A percentile compares a stretch with the other conserved stretches of the same genome.
Conservation (phyloP, 2,797 vertebrate species). For the Phyllotis vaccarum region DNA sequence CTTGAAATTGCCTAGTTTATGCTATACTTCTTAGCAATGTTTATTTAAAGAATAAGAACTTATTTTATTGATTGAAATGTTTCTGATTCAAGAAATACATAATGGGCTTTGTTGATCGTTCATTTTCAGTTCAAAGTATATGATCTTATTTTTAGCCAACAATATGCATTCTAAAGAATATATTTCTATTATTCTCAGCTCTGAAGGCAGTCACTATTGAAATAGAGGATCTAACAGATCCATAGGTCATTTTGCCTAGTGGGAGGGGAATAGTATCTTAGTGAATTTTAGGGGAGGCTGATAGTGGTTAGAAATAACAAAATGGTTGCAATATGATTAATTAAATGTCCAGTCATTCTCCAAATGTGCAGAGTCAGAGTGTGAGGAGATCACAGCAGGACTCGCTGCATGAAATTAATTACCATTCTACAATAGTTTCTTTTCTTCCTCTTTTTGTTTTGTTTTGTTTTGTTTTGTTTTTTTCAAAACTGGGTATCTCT, state of each 20-base stretch:
- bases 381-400: conserved; percentile 26
- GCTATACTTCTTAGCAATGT: conserved; percentile 27
- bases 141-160: conserved; percentile 20
- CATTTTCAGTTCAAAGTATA: conserved; percentile 21
- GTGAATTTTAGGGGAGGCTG: conserved; percentile 51
- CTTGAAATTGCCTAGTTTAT: conserved; percentile 29
- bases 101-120: neutral
- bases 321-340: conserved; percentile 38
- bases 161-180: conserved; percentile 48
- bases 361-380: neutral
- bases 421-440: conserved; percentile 72
- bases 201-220: neutral
- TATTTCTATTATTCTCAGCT: conserved; percentile 24
- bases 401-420: conserved; percentile 76
- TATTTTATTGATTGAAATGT: conserved; percentile 10
- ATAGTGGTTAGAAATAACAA: conserved; percentile 42
- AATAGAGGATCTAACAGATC: conserved; percentile 45
- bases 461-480: too few species aligned
- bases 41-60: conserved; percentile 35
- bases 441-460: too few species aligned
- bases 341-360: neutral
- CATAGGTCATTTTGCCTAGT: neutral
- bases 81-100: conserved; percentile 25
- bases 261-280: neutral
- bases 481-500: neutral